These are phyloP conservation scores for Haemorhous mexicanus DNA, from an alignment of 2,113 vertebrate species.

Conservation along the genomic window DNA sequence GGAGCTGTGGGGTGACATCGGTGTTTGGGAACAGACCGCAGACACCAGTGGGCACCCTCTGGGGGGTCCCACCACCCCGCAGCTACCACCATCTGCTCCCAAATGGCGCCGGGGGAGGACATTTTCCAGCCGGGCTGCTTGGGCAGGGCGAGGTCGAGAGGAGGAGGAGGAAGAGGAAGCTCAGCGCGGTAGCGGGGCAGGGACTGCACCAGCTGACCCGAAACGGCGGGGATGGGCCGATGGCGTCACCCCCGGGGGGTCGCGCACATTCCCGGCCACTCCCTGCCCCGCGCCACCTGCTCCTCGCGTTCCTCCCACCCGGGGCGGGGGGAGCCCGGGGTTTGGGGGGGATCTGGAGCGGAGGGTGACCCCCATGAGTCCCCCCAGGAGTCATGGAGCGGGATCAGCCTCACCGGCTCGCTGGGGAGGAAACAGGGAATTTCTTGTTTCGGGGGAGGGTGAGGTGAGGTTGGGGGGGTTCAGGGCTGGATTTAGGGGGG, in stretches of 20 bases:
- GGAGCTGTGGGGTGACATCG: too few relatives aligned
- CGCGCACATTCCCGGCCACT: background rate
- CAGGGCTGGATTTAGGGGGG: background rate
- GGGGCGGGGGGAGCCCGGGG: rapidly evolving
- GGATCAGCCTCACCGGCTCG: background rate
- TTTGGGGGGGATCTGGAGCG: background rate
- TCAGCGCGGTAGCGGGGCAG: background rate
- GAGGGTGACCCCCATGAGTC: background rate
- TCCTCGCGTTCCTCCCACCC: background rate
- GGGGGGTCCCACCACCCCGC: background rate
- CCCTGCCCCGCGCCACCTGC: background rate
- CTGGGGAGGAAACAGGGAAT: background rate
- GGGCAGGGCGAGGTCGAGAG: background rate
- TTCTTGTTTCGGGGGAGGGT: too few relatives aligned
- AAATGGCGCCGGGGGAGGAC: background rate
- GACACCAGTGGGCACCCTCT: background rate
- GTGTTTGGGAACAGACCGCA: background rate
- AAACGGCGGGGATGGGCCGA: background rate
- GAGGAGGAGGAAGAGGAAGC: background rate
- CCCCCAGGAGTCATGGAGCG: background rate
- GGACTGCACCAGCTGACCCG: background rate
- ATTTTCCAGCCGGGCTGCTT: background rate
- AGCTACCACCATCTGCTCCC: background rate
- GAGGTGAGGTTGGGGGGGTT: background rate
- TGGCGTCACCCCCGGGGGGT: background rate